These are phyloP conservation scores for Nomada fucata DNA, from an alignment of 2,888 invertebrate genomes.

Conservation along the genomic window DNA sequence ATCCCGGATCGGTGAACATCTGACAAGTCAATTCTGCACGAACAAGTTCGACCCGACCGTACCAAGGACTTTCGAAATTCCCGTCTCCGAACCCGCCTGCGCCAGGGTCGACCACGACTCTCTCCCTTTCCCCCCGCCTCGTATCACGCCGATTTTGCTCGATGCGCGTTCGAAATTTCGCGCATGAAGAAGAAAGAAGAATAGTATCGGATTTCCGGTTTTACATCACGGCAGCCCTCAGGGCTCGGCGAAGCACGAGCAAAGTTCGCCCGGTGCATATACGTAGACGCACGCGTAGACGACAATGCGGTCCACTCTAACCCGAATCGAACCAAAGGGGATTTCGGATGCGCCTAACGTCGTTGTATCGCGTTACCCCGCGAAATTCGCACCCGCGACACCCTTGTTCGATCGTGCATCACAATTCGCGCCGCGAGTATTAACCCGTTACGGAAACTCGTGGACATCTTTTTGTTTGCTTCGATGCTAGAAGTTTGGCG, in stretches of 20 bases:
- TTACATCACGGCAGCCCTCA: conserved; percentile 35
- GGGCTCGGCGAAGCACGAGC: conserved; percentile 16
- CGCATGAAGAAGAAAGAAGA: conserved; percentile 41
- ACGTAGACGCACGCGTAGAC: conserved; percentile 8
- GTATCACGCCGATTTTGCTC: conserved; percentile 12
- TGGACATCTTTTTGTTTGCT: not conserved
- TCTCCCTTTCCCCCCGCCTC: not conserved
- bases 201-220: conserved; percentile 50
- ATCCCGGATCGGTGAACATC: not conserved
- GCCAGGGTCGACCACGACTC: not conserved
- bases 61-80: conserved; percentile 16
- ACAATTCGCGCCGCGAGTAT: conserved; percentile 16
- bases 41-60: not conserved
- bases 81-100: conserved; percentile 11
- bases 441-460: not conserved
- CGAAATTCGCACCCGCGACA: conserved; percentile 32
- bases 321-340: conserved; percentile 18
- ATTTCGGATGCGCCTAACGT: conserved; percentile 22
- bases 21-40: conserved; percentile 5
- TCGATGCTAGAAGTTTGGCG: too few relatives aligned
- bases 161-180: conserved; percentile 37
- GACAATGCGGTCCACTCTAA: conserved; percentile 36
- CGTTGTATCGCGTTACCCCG: conserved; percentile 42
- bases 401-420: conserved; percentile 18
- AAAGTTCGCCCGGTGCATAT: conserved; percentile 13